These are phyloP conservation scores for Garrulus glandarius DNA, from an alignment of 2,797 vertebrate species.

Conservation along the genomic window DNA sequence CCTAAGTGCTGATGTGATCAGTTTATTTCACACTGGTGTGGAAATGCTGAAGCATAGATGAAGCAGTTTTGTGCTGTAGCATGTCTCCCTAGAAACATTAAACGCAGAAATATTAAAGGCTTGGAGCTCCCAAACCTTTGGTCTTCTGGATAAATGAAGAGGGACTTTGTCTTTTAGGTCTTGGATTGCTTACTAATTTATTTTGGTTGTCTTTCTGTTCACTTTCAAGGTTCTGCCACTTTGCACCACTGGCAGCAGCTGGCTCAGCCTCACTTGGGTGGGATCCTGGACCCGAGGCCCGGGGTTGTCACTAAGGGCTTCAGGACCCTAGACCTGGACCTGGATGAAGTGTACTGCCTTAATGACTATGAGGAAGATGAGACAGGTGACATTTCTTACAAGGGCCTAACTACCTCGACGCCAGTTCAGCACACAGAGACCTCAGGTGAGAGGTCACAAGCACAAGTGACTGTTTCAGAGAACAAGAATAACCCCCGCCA, in stretches of 20 bases:
- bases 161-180: background rate
- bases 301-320: constrained; percentile 98
- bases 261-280: constrained; percentile 94
- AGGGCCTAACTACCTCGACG: constrained; percentile 80
- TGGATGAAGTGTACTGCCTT: constrained; percentile 95
- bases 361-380: constrained; percentile 95
- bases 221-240: constrained; percentile 90
- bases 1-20: background rate
- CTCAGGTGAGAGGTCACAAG: constrained; percentile 87
- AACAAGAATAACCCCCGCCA: constrained; percentile 73
- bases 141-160: background rate
- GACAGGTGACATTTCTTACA: constrained; percentile 84
- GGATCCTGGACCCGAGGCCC: constrained; percentile 90
- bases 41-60: background rate
- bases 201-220: constrained; percentile 28
- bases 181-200: background rate
- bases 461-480: constrained; percentile 78
- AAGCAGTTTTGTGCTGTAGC: background rate
- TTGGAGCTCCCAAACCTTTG: background rate
- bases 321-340: constrained; percentile 89
- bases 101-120: background rate
- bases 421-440: constrained; percentile 86
- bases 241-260: constrained; percentile 98
- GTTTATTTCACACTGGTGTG: background rate
- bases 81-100: background rate